Evolutionary conservation across 2,113 vertebrate species (phyloP).

Genomic region (Calidris pugnax): DNA sequence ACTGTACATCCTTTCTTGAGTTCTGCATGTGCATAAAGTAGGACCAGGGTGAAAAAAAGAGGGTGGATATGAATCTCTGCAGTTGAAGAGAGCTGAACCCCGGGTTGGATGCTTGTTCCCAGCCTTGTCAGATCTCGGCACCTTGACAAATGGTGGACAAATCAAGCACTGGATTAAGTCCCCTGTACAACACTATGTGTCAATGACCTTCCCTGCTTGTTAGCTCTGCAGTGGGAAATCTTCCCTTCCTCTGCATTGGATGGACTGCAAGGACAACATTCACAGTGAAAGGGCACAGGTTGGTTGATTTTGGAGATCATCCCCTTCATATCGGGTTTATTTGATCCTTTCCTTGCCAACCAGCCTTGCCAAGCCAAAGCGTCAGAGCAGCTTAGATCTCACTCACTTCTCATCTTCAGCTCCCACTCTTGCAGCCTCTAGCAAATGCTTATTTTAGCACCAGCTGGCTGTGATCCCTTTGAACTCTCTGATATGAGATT

Average conservation of each 20-base stretch:
- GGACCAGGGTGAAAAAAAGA: neutral
- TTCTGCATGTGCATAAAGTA: neutral
- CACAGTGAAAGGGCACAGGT: neutral
- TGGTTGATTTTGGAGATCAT: neutral
- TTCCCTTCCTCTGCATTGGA: neutral
- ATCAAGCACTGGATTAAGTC: neutral
- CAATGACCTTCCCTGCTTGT: neutral
- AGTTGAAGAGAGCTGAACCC: neutral
- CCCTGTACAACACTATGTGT: neutral
- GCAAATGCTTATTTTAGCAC: slow-evolving; percentile 54
- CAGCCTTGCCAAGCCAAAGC: neutral
- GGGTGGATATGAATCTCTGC: neutral
- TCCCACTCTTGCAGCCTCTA: slow-evolving; percentile 11
- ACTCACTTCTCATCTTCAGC: neutral
- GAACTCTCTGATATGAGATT: slow-evolving; percentile 52
- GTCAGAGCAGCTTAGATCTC: neutral
- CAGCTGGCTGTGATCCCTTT: slow-evolving; percentile 52
- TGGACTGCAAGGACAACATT: neutral
- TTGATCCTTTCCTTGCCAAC: neutral
- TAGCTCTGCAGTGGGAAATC: neutral
- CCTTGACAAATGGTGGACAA: fast-evolving
- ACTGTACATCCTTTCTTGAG: neutral
- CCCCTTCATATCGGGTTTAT: neutral
- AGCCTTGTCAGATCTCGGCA: neutral
- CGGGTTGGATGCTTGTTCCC: fast-evolving